Evolutionary conservation across 2,888 invertebrate species (phyloP).

Genomic region (Anthophora plumipes): DNA sequence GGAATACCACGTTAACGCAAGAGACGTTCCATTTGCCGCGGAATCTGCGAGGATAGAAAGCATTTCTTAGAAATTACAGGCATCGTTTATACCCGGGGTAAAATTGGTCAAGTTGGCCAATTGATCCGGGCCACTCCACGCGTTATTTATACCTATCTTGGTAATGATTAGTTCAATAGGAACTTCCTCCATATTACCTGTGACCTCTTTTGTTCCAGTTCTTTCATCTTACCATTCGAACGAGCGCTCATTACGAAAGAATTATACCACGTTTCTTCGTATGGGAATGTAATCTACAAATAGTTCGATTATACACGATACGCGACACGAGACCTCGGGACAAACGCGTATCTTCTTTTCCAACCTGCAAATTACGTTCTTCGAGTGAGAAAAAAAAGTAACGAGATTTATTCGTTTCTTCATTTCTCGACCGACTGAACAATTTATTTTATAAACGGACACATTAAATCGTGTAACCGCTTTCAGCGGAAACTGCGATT

Average conservation of each 20-base stretch:
- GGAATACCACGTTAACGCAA: neutral
- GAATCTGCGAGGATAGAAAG: constrained; percentile 18
- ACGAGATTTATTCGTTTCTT: too few species aligned
- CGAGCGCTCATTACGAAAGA: constrained; percentile 52
- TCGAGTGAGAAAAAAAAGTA: too few species aligned
- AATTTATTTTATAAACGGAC: too few species aligned
- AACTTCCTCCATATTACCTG: constrained; percentile 73
- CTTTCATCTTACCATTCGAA: constrained; percentile 62
- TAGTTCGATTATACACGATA: too few species aligned
- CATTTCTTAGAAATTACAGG: constrained; percentile 55
- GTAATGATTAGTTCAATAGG: constrained; percentile 74
- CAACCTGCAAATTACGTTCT: too few species aligned
- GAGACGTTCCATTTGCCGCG: neutral
- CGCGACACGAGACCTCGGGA: too few species aligned
- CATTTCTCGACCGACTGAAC: too few species aligned
- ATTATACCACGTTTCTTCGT: constrained; percentile 25
- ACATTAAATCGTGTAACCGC: too few species aligned
- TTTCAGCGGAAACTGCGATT: too few species aligned
- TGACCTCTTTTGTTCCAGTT: constrained; percentile 72
- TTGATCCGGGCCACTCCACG: constrained; percentile 65
- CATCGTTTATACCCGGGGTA: constrained; percentile 28
- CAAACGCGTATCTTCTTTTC: too few species aligned
- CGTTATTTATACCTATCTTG: constrained; percentile 73
- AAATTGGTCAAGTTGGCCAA: constrained; percentile 66
- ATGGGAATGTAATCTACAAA: constrained; percentile 49